Conservation (phyloP, 2,113 vertebrate genomes). For the Rhea pennata region DNA sequence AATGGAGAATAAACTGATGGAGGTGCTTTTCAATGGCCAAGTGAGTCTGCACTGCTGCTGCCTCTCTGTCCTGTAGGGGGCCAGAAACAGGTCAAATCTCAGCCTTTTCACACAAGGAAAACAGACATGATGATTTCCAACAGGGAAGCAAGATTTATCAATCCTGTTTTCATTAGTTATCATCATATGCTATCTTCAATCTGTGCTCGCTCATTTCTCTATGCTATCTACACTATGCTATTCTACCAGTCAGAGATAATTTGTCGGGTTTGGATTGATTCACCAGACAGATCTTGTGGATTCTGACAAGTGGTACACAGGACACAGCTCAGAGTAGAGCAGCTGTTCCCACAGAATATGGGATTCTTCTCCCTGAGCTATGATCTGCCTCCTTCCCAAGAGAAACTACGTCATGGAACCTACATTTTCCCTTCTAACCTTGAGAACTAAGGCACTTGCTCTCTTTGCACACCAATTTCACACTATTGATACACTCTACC, state of each 20-base stretch:
- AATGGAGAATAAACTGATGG: not conserved
- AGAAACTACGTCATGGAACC: not conserved
- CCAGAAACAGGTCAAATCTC: not conserved
- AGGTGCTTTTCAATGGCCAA: not conserved
- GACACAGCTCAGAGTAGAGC: not conserved
- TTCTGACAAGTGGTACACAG: conserved; percentile 4
- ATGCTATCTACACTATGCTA: not conserved
- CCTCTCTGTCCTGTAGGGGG: not conserved
- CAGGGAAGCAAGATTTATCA: not conserved
- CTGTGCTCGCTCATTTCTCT: not conserved
- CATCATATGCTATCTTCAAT: not conserved
- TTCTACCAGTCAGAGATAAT: not conserved
- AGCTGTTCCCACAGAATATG: not conserved
- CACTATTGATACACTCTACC: not conserved
- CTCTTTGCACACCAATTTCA: not conserved
- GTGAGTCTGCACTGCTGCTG: not conserved
- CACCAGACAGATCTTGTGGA: not conserved
- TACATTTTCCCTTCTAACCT: not conserved
- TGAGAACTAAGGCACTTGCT: not conserved
- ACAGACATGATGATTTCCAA: not conserved
- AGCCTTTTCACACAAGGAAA: not conserved
- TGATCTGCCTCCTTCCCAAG: not conserved
- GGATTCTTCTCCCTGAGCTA: not conserved
- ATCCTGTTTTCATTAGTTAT: not conserved
- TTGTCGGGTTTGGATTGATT: not conserved